Conservation (phyloP, 53 echinoderm and acorn worm species). For the Antedon mediterranea region DNA sequence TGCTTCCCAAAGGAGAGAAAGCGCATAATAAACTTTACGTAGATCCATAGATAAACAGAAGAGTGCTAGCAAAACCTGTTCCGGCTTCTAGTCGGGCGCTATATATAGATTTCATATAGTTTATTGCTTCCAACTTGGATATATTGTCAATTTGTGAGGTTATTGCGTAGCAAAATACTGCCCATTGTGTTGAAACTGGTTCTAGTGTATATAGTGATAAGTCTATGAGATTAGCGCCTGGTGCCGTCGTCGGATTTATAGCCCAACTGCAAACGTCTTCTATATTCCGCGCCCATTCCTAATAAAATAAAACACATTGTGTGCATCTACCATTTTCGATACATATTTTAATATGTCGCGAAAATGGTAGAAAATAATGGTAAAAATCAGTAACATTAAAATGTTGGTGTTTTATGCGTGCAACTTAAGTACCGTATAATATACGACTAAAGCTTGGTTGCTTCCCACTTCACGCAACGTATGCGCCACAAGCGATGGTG, state of each 20-base stretch:
- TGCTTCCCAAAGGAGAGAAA: too few species aligned
- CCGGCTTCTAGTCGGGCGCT: conserved; percentile 50
- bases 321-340: too few species aligned
- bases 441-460: too few species aligned
- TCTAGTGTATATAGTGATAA: conserved; percentile 20
- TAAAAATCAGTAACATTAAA: too few species aligned
- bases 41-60: conserved; percentile 72
- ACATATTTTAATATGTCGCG: too few species aligned
- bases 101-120: conserved; percentile 26
- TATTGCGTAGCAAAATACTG: conserved; percentile 58
- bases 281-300: conserved; percentile 62
- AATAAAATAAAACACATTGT: not conserved
- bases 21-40: conserved; percentile 3
- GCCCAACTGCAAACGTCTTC: conserved; percentile 51
- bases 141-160: conserved; percentile 41
- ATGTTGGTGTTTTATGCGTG: too few species aligned
- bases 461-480: too few species aligned
- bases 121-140: conserved; percentile 32
- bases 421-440: too few species aligned
- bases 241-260: conserved; percentile 49
- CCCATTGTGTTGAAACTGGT: conserved; percentile 50
- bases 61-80: conserved; percentile 58
- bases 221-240: conserved; percentile 30
- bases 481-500: too few species aligned
- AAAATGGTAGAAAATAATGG: too few species aligned